A percentile compares a stretch with the other conserved stretches of the same genome.
These are phyloP conservation scores for Thymallus thymallus DNA, from an alignment of 2,113 vertebrate genomes.

Conservation along the genomic window DNA sequence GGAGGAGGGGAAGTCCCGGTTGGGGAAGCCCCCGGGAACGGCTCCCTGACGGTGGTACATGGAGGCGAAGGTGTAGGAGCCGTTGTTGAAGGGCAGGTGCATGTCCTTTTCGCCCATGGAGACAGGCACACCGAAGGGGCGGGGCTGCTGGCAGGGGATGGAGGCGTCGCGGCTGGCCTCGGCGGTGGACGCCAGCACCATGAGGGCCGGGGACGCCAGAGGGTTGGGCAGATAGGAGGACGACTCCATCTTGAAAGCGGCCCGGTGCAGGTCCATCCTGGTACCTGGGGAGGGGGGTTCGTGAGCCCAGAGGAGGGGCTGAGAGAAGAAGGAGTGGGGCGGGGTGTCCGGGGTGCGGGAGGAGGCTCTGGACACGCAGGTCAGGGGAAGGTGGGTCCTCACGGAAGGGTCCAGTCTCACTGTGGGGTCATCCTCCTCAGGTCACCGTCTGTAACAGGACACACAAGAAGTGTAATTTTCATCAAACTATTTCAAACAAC, in stretches of 20 bases:
- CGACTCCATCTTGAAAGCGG: conserved; percentile 99
- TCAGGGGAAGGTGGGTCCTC: conserved; percentile 21
- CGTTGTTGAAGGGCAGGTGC: conserved; percentile 97
- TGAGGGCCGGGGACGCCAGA: conserved; percentile 93
- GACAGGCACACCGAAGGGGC: conserved; percentile 93
- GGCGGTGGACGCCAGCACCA: conserved; percentile 97
- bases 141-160: conserved; percentile 94
- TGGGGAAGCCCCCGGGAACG: conserved; percentile 92
- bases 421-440: conserved; percentile 36
- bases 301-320: conserved; percentile 13
- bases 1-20: conserved; percentile 96
- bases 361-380: neutral
- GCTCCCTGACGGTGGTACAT: conserved; percentile 98
- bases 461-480: conserved; percentile 17
- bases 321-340: conserved; percentile 30
- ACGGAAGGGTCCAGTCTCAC: conserved; percentile 29
- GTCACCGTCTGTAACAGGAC: conserved; percentile 34
- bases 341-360: conserved; percentile 37
- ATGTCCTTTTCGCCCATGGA: conserved; percentile 93
- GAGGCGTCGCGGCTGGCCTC: conserved; percentile 97
- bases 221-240: conserved; percentile 98
- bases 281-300: conserved; percentile 51
- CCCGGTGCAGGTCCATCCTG: conserved; percentile 98
- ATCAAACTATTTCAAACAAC: conserved; percentile 51
- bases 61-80: conserved; percentile 97